These are phyloP conservation scores for Xestia ashworthii DNA, from an alignment of 2,888 invertebrate genomes.

Conservation along the genomic window DNA sequence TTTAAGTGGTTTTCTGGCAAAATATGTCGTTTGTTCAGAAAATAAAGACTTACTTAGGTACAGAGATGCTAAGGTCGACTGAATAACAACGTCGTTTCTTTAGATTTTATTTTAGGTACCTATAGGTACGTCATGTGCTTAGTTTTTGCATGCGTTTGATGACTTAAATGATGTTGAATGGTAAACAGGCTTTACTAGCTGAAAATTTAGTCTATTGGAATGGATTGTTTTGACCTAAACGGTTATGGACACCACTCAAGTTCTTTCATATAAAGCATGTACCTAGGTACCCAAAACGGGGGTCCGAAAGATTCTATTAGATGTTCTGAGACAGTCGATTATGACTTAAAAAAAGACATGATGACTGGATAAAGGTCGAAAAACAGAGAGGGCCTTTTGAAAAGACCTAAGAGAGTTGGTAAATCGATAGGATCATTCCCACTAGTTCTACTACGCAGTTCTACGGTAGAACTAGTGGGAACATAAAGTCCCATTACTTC, in stretches of 20 bases:
- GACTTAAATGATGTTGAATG: background rate
- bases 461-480: no score
- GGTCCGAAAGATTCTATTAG: background rate
- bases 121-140: background rate
- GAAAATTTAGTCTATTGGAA: background rate
- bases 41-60: conserved; percentile 26
- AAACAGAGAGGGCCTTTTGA: background rate
- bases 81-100: conserved; percentile 21
- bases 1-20: conserved; percentile 37
- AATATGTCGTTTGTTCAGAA: conserved; percentile 39
- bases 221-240: background rate
- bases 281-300: background rate
- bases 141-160: conserved; percentile 10
- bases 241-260: background rate
- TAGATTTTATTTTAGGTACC: conserved; percentile 24
- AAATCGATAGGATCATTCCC: no score
- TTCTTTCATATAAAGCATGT: background rate
- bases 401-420: background rate
- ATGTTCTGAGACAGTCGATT: background rate
- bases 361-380: background rate
- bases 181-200: background rate
- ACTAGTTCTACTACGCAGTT: no score
- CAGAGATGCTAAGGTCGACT: conserved; percentile 27
- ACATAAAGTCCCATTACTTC: no score
- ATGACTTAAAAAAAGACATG: no score